Conservation (phyloP, 2,888 invertebrate genomes). For the Rambutsinella grinnellia region DNA sequence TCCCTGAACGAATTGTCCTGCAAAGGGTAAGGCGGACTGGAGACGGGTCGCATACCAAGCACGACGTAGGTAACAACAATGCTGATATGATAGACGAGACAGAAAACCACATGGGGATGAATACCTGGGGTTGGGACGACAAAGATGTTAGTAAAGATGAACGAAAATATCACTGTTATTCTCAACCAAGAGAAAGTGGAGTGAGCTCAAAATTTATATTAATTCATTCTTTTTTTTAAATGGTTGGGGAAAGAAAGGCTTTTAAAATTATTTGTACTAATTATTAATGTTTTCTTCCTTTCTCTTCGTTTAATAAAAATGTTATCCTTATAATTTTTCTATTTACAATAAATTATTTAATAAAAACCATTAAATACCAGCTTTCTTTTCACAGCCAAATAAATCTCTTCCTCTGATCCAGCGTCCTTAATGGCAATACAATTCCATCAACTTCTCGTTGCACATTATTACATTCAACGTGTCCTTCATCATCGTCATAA, state of each 20-base stretch:
- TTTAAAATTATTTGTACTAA: no score
- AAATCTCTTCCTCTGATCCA: slow-evolving; percentile 46
- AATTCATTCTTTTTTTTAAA: no score
- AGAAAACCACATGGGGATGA: slow-evolving; percentile 70
- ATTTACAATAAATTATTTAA: no score
- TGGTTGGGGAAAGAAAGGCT: not conserved
- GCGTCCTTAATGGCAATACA: slow-evolving; percentile 43
- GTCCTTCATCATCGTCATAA: slow-evolving; percentile 55
- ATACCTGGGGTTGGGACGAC: slow-evolving; percentile 89
- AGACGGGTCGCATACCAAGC: slow-evolving; percentile 75
- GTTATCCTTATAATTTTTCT: no score
- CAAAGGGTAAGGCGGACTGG: slow-evolving; percentile 81
- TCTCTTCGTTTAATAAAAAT: no score
- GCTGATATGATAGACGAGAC: not conserved
- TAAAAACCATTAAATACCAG: not conserved
- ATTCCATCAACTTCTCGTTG: slow-evolving; percentile 56
- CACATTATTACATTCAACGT: slow-evolving; percentile 43
- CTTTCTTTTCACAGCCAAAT: slow-evolving; percentile 44
- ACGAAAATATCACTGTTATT: slow-evolving; percentile 32
- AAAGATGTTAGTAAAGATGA: slow-evolving; percentile 70
- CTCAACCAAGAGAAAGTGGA: slow-evolving; percentile 8
- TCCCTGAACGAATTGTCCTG: slow-evolving; percentile 77
- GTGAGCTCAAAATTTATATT: no score
- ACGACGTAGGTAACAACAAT: slow-evolving; percentile 23
- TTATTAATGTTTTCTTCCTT: no score